Evolutionary conservation across 2,113 vertebrate species (phyloP).

Genomic region (Genyomyrus donnyi): DNA sequence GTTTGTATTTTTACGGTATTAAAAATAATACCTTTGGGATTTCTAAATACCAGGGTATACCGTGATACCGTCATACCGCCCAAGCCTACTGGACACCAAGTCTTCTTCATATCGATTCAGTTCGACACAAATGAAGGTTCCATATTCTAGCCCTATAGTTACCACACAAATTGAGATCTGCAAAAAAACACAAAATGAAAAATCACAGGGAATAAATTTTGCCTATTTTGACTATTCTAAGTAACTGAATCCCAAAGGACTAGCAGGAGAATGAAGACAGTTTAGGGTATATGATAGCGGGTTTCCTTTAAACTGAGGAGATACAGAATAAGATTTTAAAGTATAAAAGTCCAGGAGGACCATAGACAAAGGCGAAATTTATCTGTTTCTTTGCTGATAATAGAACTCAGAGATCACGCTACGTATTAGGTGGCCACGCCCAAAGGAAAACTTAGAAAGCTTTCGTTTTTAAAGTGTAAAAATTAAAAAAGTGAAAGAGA

Average conservation of each 20-base stretch:
- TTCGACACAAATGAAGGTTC: neutral
- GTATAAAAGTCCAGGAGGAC: too few relatives aligned
- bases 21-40: too few relatives aligned
- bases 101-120: too few relatives aligned
- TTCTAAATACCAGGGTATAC: too few relatives aligned
- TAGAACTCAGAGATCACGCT: neutral
- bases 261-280: too few relatives aligned
- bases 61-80: neutral
- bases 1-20: too few relatives aligned
- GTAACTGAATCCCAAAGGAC: too few relatives aligned
- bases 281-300: too few relatives aligned
- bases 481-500: neutral
- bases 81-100: neutral
- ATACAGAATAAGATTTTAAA: too few relatives aligned
- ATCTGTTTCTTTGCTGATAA: neutral
- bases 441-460: neutral
- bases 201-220: neutral
- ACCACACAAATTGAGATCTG: neutral
- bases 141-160: neutral
- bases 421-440: too few relatives aligned
- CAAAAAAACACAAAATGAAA: slow-evolving; percentile 9
- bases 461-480: neutral
- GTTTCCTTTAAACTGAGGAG: too few relatives aligned
- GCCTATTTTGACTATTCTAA: too few relatives aligned
- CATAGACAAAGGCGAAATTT: neutral